Evolutionary conservation across 2,113 vertebrate species (phyloP).

Genomic region (Ophiodon elongatus): DNA sequence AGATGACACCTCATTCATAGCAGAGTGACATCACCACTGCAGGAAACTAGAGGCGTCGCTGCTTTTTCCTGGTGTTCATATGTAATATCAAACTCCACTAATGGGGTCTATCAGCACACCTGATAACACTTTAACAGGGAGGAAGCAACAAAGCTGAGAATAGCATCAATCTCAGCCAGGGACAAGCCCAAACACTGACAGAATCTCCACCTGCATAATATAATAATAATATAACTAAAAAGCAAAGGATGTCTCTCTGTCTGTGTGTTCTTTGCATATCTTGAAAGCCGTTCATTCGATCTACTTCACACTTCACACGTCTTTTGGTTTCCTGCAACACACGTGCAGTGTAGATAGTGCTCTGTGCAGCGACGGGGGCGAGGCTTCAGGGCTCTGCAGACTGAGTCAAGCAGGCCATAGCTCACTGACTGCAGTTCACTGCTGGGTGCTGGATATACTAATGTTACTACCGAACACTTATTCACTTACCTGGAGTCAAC

Average conservation of each 20-base stretch:
- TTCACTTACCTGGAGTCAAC: no score
- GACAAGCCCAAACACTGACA: neutral
- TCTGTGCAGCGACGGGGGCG: no score
- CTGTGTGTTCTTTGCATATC: no score
- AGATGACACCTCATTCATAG: neutral
- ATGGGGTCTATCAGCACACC: conserved; percentile 12
- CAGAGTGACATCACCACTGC: conserved; percentile 31
- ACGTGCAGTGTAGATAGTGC: no score
- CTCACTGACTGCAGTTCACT: no score
- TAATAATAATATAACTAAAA: neutral
- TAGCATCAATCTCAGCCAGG: neutral
- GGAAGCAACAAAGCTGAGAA: neutral
- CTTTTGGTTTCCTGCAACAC: no score
- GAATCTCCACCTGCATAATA: neutral
- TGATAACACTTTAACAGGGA: conserved; percentile 4
- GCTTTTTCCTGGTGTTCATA: neutral
- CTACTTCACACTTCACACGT: no score
- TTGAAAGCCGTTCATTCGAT: no score
- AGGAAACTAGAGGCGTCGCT: neutral
- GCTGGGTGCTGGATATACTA: no score
- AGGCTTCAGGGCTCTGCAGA: no score
- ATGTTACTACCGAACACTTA: no score
- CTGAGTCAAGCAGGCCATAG: no score
- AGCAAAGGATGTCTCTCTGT: neutral
- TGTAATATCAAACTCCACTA: conserved; percentile 5